Percentiles rank a stretch among this genome's conserved stretches.
These are phyloP conservation scores for Anhinga anhinga DNA, from an alignment of 2,113 vertebrate species.

Conservation along the genomic window DNA sequence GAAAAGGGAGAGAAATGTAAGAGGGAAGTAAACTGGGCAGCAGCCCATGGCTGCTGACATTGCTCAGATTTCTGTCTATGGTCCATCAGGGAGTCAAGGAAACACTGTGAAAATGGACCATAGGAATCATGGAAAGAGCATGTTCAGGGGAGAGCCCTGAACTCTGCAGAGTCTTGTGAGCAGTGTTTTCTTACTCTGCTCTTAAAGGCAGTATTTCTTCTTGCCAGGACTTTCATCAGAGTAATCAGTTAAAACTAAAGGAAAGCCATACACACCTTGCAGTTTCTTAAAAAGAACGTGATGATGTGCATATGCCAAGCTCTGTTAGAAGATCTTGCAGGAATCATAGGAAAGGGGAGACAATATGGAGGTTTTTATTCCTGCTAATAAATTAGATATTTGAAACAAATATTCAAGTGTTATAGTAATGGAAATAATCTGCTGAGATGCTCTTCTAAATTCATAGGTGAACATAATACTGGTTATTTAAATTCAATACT, in stretches of 20 bases:
- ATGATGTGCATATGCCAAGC: background rate
- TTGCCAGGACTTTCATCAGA: background rate
- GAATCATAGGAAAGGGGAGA: background rate
- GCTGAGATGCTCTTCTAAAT: background rate
- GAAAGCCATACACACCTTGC: background rate
- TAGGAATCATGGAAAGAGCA: background rate
- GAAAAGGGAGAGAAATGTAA: background rate
- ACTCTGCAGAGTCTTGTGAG: background rate
- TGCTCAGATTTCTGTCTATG: background rate
- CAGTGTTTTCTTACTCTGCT: background rate
- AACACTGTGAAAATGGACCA: background rate
- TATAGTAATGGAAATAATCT: background rate
- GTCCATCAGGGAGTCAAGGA: background rate
- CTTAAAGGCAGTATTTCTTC: background rate
- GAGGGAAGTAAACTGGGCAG: background rate
- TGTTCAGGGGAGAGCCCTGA: fast-evolving
- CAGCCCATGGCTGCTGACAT: background rate
- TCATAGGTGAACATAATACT: background rate
- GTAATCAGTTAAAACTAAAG: background rate
- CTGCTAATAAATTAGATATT: background rate
- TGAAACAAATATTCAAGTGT: background rate
- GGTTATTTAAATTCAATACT: background rate
- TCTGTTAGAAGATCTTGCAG: background rate
- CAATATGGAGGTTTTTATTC: background rate
- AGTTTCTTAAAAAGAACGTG: background rate